Evolutionary conservation across 1,140 invertebrate species (phyloP), one percentile per base, ranked within the genome.

Genomic region (Diabrotica virgifera): DNA sequence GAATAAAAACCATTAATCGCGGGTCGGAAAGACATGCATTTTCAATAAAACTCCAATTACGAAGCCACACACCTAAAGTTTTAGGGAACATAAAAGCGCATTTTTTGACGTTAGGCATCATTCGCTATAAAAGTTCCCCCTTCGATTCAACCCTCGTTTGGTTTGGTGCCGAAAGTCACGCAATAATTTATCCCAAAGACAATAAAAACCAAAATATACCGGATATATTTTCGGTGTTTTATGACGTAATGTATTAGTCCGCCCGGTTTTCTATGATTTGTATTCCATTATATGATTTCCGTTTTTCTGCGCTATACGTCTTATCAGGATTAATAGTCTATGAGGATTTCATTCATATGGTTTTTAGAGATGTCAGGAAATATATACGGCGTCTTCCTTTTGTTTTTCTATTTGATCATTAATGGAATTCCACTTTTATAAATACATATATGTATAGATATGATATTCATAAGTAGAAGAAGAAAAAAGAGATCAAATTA

Each of bases 111-210:
- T 53, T 53, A n/a, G 12, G 55, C n/a, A n/a, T 57, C 55, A 57
- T 57, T 37, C 55, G 55, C 36, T 36, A 57, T 57, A 57, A 57
- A 57, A 57, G 13, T n/a, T 57, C 55, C 55, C 55, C 55, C 55
- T 36, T 57, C 55, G 40, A 46, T 46, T 46, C n/a, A 8, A 46
- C 40, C 40, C 40, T 46, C 40, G n/a, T 57, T 57, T 24, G 55
- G 24, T 37, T 57, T 57, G 55, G 36, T 57, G 24, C 55, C 55
- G n/a, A 36, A 40, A 57, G 55, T 57, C 55, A 57, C 55, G 55
- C 55, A 57, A 57, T 57, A 57, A 57, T 57, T 57, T 57, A 57
- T 57, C 10, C n/a, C n/a, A 37, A 57, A 57, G 55, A 57, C 55
- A 57, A 57, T 57, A 57, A 57, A 46, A 46, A 36, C 55, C 36